Evolutionary conservation across 1,140 invertebrate species (phyloP), one percentile per base, ranked within the genome.

Genomic region (Drosophila sp.): DNA sequence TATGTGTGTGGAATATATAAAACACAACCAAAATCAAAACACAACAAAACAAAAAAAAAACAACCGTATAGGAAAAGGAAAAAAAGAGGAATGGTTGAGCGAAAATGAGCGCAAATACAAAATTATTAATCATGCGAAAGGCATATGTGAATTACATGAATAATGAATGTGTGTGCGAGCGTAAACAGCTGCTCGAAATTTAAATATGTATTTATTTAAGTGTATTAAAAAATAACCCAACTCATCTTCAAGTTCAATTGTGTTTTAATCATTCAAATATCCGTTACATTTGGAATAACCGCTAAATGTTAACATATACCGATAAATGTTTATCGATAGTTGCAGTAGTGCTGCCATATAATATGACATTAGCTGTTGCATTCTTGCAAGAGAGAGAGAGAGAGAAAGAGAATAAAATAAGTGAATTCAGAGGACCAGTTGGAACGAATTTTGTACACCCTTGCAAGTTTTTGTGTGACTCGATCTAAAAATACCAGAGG

Each of bases 1-100:
- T 74, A 50, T 85, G 66, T 78, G 74, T 78, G 67, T 79, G 56
- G 58, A 78, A 57, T 72, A 81, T 67, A 50, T 65, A 71, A 66
- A 76, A 41, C 50, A 33, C 41, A 76, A 61, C 47, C 78, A 81
- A 82, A 70, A 68, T 55, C 70, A 80, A 77, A 72, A 57, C n/a
- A 32, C 57, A 71, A 71, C 64, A 47, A 57, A 25, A 74, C n/a
- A 66, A 50, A 57, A 40, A 27, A 54, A 35, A 64, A 3, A 54
- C 23, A 27, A 58, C 23, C 33, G 60, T 72, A 79, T 44, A 35
- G 38, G 17, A 56, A 5, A 2, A 5, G 11, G 25, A 61, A 55
- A 57, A 10, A 6, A 10, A 8, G 8, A 3, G 7, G 44, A 27
- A 47, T 23, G 23, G 5, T n/a, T 23, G 23, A 50, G 44, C 44